These are phyloP conservation scores for Stenolophus ochropezus DNA, from an alignment of 2,888 invertebrate genomes.

Conservation along the genomic window DNA sequence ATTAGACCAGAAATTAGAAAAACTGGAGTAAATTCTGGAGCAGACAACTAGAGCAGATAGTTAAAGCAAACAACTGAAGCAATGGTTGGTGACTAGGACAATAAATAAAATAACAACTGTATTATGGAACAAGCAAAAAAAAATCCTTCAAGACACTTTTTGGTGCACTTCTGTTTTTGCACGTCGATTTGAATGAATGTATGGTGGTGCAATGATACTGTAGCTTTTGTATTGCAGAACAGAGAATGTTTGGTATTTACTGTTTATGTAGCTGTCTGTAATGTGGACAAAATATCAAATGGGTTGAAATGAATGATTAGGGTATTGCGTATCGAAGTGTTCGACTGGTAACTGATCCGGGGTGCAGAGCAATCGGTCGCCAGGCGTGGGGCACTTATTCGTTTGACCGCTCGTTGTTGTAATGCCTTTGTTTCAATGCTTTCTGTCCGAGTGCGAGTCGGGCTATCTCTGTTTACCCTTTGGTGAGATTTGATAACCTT, in stretches of 20 bases:
- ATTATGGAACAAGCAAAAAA: no score
- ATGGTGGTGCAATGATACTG: no score
- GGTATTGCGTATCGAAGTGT: conserved; percentile 29
- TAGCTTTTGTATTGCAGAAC: not conserved
- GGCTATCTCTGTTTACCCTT: conserved; percentile 55
- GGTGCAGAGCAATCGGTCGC: not conserved
- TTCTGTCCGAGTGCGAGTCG: conserved; percentile 46
- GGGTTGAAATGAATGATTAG: not conserved
- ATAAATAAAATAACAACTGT: no score
- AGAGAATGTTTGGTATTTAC: not conserved
- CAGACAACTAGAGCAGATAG: no score
- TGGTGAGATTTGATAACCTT: conserved; percentile 57
- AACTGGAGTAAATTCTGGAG: no score
- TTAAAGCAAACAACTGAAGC: no score
- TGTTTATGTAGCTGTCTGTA: not conserved
- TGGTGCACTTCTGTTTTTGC: no score
- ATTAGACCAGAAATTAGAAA: no score
- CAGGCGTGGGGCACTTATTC: conserved; percentile 46
- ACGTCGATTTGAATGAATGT: no score
- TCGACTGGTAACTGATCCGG: conserved; percentile 38
- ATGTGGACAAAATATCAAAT: conserved; percentile 8
- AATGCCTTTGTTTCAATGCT: conserved; percentile 57
- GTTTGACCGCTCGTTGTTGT: conserved; percentile 56
- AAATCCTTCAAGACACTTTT: no score
- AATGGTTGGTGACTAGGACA: no score